These are phyloP conservation scores for Aphaenogaster rudis DNA, from an alignment of 1,140 invertebrate genomes.

Conservation along the genomic window DNA sequence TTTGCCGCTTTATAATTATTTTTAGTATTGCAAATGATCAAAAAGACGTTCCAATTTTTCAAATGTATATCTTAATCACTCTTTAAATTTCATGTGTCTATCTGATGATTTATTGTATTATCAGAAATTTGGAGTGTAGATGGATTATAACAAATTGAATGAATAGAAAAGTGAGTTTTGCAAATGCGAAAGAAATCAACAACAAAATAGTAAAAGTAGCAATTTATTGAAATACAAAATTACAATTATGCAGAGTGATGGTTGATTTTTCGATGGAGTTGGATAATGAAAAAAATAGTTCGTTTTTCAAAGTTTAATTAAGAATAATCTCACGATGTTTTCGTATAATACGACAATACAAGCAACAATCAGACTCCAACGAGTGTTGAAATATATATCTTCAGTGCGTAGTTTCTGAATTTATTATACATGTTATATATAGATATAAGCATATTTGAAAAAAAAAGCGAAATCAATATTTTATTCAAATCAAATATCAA, in stretches of 20 bases:
- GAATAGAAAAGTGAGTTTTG: background rate
- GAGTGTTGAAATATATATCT: background rate
- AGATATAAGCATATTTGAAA: too few species aligned
- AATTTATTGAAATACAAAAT: slow-evolving; percentile 17
- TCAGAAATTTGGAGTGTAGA: background rate
- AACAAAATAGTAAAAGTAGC: background rate
- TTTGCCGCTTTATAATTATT: too few species aligned
- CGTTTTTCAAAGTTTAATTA: background rate
- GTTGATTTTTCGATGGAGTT: too few species aligned
- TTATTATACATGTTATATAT: too few species aligned
- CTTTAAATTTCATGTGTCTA: background rate
- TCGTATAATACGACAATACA: background rate
- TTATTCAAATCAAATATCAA: too few species aligned
- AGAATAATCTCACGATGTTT: background rate
- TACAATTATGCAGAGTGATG: background rate
- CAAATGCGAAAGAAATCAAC: background rate
- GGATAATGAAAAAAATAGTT: background rate
- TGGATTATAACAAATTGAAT: background rate
- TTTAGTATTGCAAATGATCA: too few species aligned
- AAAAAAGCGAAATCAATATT: too few species aligned
- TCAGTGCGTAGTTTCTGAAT: too few species aligned
- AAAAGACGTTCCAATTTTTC: background rate
- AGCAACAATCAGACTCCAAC: background rate
- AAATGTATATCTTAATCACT: background rate
- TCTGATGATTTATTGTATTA: background rate